Conservation (phyloP, 64 coral and sea anemone species). For the Actinia equina region DNA sequence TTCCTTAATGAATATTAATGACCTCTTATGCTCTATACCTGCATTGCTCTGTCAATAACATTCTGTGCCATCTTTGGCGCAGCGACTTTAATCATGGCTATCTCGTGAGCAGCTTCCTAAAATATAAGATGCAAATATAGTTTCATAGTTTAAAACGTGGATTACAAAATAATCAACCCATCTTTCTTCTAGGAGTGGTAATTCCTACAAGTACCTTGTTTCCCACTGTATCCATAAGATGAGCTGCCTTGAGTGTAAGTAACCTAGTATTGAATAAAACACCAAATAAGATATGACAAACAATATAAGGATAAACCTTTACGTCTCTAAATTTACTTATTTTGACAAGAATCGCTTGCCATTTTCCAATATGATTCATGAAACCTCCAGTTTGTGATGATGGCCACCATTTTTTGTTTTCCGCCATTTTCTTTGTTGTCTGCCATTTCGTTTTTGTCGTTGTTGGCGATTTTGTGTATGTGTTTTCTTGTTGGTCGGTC, state of each 20-base stretch:
- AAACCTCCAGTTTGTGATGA: no score
- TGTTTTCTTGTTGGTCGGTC: no score
- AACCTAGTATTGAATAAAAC: conserved; percentile 30
- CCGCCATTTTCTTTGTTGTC: no score
- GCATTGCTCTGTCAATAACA: conserved; percentile 96
- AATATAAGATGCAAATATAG: background rate
- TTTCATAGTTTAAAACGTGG: no score
- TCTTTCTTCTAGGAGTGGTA: no score
- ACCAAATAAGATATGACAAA: background rate
- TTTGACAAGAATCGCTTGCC: background rate
- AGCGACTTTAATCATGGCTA: conserved; percentile 95
- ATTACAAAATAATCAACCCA: no score
- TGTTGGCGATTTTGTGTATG: no score
- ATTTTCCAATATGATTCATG: no score
- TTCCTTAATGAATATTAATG: no score
- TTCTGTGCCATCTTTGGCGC: conserved; percentile 95
- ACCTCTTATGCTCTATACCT: conserved; percentile 36
- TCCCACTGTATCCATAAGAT: conserved; percentile 96
- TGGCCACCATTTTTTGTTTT: no score
- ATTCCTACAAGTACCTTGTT: conserved; percentile 66
- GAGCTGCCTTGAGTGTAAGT: conserved; percentile 85
- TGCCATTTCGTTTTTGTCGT: no score
- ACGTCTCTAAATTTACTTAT: background rate
- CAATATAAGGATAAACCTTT: background rate
- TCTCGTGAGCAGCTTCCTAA: conserved; percentile 86